These are phyloP conservation scores for Eulacestoma nigropectus DNA, from an alignment of 2,113 vertebrate species.

Conservation along the genomic window DNA sequence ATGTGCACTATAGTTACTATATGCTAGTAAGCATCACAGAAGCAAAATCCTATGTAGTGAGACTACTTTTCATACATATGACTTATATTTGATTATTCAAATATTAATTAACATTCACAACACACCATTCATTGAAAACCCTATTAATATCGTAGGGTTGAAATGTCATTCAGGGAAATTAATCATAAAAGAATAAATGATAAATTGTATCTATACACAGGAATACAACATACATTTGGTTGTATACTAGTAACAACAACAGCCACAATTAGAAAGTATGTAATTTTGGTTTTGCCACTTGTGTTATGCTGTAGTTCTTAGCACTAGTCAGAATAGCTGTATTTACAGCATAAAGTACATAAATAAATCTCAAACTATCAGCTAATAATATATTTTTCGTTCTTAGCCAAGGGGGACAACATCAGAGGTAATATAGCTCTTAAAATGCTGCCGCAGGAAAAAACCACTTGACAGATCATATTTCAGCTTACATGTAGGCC, in stretches of 20 bases:
- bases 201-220: not conserved
- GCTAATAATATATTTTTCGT: constrained; percentile 64
- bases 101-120: not conserved
- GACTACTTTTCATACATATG: not conserved
- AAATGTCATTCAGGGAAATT: not conserved
- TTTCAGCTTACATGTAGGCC: constrained; percentile 41
- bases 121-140: not conserved
- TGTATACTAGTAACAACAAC: not conserved
- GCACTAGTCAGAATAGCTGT: not conserved
- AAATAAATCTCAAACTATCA: constrained; percentile 29
- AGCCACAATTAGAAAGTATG: not conserved
- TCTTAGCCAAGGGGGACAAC: constrained; percentile 65
- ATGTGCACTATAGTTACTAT: not conserved
- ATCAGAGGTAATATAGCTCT: constrained; percentile 70
- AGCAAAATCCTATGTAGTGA: not conserved
- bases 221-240: not conserved
- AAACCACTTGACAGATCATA: constrained; percentile 38
- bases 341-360: not conserved
- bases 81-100: not conserved
- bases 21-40: not conserved
- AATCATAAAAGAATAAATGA: not conserved
- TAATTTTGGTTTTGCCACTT: not conserved
- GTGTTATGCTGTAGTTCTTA: not conserved
- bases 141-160: not conserved
- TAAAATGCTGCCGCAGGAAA: constrained; percentile 68